Evolutionary conservation across 2,888 invertebrate genomes (phyloP).

Genomic region (Philonicus albiceps): DNA sequence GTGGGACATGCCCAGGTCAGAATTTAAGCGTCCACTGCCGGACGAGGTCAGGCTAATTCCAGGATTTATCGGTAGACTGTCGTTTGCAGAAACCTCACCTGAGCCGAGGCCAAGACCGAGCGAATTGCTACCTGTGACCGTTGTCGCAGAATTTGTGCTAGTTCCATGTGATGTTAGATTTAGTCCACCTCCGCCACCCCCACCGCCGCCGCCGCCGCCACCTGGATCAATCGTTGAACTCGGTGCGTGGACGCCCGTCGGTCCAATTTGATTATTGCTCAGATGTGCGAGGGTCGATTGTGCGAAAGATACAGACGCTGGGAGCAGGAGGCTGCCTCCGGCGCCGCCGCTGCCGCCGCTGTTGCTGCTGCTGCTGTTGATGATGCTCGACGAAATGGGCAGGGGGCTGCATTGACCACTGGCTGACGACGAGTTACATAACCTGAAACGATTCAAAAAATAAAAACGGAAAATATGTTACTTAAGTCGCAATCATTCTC

Average conservation of each 20-base stretch:
- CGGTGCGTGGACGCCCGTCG: slow-evolving; percentile 15
- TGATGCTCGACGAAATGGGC: slow-evolving; percentile 31
- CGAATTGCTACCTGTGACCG: slow-evolving; percentile 55
- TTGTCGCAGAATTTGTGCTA: slow-evolving; percentile 58
- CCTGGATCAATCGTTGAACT: slow-evolving; percentile 38
- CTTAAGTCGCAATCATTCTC: not conserved
- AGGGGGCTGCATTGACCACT: slow-evolving; percentile 45
- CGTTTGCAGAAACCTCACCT: slow-evolving; percentile 38
- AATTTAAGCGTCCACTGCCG: slow-evolving; percentile 44
- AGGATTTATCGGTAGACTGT: slow-evolving; percentile 44
- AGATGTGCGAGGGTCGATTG: slow-evolving; percentile 47
- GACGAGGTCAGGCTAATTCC: slow-evolving; percentile 45
- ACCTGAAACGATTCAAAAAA: slow-evolving; percentile 37
- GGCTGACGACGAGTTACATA: slow-evolving; percentile 44
- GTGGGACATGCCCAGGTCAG: slow-evolving; percentile 59
- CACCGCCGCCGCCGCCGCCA: slow-evolving; percentile 62
- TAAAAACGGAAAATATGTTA: not conserved
- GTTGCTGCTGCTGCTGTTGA: not conserved
- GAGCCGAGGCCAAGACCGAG: slow-evolving; percentile 44
- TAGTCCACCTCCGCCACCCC: slow-evolving; percentile 66
- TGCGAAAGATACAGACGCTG: slow-evolving; percentile 50
- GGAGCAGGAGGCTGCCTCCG: slow-evolving; percentile 39
- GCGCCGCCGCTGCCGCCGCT: not conserved
- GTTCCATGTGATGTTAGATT: slow-evolving; percentile 59
- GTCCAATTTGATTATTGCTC: slow-evolving; percentile 45